phyloP scores from a whole-genome alignment of 2,113 vertebrate genomes.

The Gopherus flavomarginatus region DNA sequence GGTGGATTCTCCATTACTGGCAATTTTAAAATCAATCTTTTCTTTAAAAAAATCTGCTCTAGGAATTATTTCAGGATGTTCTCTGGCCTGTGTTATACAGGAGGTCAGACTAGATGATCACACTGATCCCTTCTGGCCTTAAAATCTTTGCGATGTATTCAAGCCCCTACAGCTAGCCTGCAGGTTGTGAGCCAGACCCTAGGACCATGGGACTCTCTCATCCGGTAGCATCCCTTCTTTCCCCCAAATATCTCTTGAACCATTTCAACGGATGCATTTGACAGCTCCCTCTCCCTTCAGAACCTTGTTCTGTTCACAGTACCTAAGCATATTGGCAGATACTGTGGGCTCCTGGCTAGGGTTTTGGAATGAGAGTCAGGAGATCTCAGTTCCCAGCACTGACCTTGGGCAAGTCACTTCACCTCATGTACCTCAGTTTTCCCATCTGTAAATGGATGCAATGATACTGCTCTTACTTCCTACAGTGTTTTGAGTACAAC shows the following conservation, averaged over 20 bases:
- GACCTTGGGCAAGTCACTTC: background rate
- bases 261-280: rapidly evolving
- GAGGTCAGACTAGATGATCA: background rate
- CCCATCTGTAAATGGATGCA: background rate
- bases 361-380: background rate
- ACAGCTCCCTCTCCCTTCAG: rapidly evolving
- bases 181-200: background rate
- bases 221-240: background rate
- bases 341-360: background rate
- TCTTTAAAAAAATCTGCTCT: background rate
- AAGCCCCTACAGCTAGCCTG: too few relatives aligned
- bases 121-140: background rate
- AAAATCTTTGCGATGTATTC: background rate
- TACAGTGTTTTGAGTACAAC: rapidly evolving
- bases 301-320: background rate
- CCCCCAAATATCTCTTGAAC: background rate
- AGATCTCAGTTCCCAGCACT: background rate
- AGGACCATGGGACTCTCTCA: background rate
- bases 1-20: background rate
- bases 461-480: rapidly evolving
- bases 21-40: background rate
- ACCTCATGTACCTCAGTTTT: background rate
- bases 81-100: background rate
- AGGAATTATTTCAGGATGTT: background rate
- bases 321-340: rapidly evolving